Percentiles rank a stretch among this genome's conserved stretches.
Conservation (phyloP, 2,797 vertebrate genomes). For the Peromyscus aztecus region DNA sequence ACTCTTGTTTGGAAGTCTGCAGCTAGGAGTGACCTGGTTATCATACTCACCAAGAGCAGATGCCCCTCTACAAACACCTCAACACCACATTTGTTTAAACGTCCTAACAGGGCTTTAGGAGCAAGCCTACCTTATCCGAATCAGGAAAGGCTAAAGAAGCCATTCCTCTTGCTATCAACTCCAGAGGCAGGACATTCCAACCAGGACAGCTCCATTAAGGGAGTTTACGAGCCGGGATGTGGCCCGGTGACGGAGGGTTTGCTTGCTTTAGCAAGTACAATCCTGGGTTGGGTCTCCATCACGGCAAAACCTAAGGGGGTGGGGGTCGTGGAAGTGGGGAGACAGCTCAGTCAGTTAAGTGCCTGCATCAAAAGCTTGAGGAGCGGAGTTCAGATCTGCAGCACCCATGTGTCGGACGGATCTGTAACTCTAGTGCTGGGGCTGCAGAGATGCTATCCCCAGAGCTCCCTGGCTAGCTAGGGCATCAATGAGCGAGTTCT, state of each 20-base stretch:
- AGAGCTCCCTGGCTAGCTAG: neutral
- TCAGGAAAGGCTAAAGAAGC: conserved; percentile 8
- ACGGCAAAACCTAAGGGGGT: neutral
- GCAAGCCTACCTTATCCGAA: conserved; percentile 3
- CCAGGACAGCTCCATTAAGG: neutral
- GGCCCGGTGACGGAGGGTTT: neutral
- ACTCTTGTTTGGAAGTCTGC: neutral
- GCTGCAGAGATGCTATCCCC: too few species aligned
- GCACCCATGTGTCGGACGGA: neutral
- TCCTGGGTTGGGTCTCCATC: neutral
- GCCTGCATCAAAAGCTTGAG: neutral
- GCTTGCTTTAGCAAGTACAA: neutral
- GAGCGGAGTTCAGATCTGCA: neutral
- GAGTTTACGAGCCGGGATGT: neutral
- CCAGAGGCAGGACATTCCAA: conserved; percentile 39
- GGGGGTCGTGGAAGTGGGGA: neutral
- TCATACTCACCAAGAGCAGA: neutral
- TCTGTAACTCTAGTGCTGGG: neutral
- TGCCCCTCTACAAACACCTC: neutral
- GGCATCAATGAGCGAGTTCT: neutral
- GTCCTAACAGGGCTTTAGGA: neutral
- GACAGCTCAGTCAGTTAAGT: too few species aligned
- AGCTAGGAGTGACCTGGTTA: neutral
- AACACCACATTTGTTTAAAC: neutral
- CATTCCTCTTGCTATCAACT: neutral